Percentiles rank a stretch among this genome's conserved stretches.
Evolutionary conservation across 2,113 vertebrate species (phyloP).

Genomic region (Prochilodus magdalenae): DNA sequence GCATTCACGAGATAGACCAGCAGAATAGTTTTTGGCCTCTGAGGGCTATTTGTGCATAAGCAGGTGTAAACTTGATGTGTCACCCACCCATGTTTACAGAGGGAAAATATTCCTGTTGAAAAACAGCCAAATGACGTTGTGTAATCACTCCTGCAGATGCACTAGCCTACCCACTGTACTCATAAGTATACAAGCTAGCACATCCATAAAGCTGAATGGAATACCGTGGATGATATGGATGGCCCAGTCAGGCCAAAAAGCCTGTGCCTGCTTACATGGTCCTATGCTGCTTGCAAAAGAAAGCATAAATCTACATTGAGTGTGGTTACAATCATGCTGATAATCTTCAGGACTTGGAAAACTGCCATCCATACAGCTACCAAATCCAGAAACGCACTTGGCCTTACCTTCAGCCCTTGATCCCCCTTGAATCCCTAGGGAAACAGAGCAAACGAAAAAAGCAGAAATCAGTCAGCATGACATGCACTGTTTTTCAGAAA

Average conservation of each 20-base stretch:
- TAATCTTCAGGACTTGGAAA: neutral
- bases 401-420: conserved; percentile 69
- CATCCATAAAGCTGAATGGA: neutral
- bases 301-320: neutral
- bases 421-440: conserved; percentile 68
- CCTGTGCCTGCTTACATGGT: neutral
- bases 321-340: too few relatives aligned
- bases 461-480: conserved; percentile 21
- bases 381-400: neutral
- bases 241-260: neutral
- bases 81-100: conserved; percentile 25
- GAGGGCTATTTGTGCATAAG: conserved; percentile 38
- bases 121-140: conserved; percentile 11
- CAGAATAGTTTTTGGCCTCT: conserved; percentile 18
- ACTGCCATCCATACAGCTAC: neutral
- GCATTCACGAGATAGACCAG: conserved; percentile 39
- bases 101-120: conserved; percentile 17
- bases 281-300: neutral
- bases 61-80: conserved; percentile 50
- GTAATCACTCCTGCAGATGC: conserved; percentile 26
- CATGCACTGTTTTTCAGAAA: neutral
- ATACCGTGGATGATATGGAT: neutral
- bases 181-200: neutral
- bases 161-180: neutral
- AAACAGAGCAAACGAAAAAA: conserved; percentile 24